phyloP scores from a whole-genome alignment of 2,888 invertebrate species.

The Agriopis aurantiaria region DNA sequence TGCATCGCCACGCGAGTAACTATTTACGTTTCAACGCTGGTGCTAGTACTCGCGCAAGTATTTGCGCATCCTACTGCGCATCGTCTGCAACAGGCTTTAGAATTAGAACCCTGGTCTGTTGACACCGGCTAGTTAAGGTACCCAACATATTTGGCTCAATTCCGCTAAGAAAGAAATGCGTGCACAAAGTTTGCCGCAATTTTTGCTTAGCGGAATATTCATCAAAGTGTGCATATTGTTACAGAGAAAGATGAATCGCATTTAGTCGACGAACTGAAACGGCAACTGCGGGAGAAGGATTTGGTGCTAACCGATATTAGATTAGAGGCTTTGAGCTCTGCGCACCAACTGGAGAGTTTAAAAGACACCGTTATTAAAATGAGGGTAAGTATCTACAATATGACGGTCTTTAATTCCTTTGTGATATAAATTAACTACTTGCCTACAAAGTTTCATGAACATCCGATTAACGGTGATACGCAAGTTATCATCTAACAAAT shows the following conservation, averaged over 20 bases:
- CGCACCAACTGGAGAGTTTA: constrained; percentile 98
- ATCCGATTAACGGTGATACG: no score
- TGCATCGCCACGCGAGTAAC: no score
- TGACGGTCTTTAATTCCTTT: background rate
- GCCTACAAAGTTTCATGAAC: background rate
- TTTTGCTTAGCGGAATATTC: constrained; percentile 31
- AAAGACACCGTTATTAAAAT: constrained; percentile 99
- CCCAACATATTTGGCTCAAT: constrained; percentile 16
- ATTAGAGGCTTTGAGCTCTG: constrained; percentile 97
- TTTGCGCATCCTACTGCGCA: no score
- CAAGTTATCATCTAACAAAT: no score
- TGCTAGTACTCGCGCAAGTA: no score
- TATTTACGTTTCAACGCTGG: no score
- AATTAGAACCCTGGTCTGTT: no score
- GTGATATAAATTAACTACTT: background rate
- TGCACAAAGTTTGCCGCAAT: constrained; percentile 16
- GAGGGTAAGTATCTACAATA: constrained; percentile 89
- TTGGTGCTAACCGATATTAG: constrained; percentile 98
- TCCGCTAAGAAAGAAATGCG: constrained; percentile 30
- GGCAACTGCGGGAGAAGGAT: constrained; percentile 98
- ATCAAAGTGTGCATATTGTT: constrained; percentile 50
- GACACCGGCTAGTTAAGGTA: no score
- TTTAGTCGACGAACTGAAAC: constrained; percentile 93
- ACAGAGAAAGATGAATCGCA: constrained; percentile 81
- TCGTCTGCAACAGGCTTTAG: no score